phyloP scores from a whole-genome alignment of 2,113 vertebrate genomes.

The Polyodon spathula region DNA sequence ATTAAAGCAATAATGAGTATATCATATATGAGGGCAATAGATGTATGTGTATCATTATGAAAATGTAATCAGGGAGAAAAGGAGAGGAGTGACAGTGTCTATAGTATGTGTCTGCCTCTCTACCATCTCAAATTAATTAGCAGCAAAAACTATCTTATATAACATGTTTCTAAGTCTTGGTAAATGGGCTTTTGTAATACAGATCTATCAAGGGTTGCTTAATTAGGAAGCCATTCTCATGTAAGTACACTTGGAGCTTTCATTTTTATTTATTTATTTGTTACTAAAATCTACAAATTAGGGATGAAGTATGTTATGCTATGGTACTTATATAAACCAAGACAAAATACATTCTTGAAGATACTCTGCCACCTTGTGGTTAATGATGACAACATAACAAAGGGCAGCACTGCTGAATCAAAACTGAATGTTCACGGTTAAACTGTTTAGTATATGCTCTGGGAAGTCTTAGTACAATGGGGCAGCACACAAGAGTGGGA shows the following conservation, averaged over 20 bases:
- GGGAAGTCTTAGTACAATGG: too few relatives aligned
- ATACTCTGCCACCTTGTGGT: conserved; percentile 50
- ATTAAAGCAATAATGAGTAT: too few relatives aligned
- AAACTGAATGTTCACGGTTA: too few relatives aligned
- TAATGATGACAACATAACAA: neutral
- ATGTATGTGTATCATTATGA: too few relatives aligned
- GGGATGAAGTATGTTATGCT: conserved; percentile 18
- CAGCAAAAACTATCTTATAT: conserved; percentile 25
- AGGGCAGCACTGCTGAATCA: too few relatives aligned
- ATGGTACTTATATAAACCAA: conserved; percentile 9
- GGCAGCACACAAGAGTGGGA: too few relatives aligned
- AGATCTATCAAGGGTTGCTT: conserved; percentile 25
- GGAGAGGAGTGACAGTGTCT: too few relatives aligned
- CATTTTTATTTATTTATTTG: conserved; percentile 19
- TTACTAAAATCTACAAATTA: conserved; percentile 6
- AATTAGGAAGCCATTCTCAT: conserved; percentile 29
- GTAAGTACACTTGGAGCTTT: too few relatives aligned
- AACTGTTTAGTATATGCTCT: too few relatives aligned
- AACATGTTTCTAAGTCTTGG: conserved; percentile 22
- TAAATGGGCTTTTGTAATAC: conserved; percentile 29
- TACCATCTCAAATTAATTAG: conserved; percentile 21
- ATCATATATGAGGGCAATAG: too few relatives aligned
- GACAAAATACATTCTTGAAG: conserved; percentile 25
- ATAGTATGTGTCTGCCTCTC: too few relatives aligned
- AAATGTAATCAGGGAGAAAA: neutral